Evolutionary conservation across 2,797 vertebrate species (phyloP).

Genomic region (Echeneis naucrates): DNA sequence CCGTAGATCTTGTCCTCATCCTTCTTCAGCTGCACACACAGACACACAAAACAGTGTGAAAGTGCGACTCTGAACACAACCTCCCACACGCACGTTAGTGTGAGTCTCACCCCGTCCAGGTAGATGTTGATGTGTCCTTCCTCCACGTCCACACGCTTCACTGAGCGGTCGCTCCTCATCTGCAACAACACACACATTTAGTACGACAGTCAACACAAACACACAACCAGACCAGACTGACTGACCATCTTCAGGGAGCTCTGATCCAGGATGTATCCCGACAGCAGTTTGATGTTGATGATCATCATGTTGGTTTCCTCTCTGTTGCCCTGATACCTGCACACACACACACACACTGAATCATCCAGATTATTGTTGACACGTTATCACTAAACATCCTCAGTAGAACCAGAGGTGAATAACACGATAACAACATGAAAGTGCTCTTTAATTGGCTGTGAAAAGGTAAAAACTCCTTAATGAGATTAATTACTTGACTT

Average conservation of each 20-base stretch:
- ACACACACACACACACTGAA: slow-evolving; percentile 26
- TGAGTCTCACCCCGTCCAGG: slow-evolving; percentile 67
- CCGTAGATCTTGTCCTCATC: slow-evolving; percentile 30
- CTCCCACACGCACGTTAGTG: background rate
- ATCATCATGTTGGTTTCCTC: slow-evolving; percentile 85
- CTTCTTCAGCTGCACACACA: slow-evolving; percentile 73
- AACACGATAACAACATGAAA: too few species aligned
- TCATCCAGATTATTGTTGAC: too few species aligned
- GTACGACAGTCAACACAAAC: background rate
- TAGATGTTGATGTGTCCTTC: slow-evolving; percentile 81
- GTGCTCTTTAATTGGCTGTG: too few species aligned
- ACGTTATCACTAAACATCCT: too few species aligned
- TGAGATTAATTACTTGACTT: too few species aligned
- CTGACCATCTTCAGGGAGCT: slow-evolving; percentile 68
- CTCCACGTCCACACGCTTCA: slow-evolving; percentile 80
- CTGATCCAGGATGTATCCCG: slow-evolving; percentile 73
- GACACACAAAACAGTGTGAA: background rate
- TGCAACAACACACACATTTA: slow-evolving; percentile 28
- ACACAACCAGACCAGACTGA: background rate
- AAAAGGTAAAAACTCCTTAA: too few species aligned
- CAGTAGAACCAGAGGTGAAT: too few species aligned
- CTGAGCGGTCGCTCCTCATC: slow-evolving; percentile 55
- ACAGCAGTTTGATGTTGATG: slow-evolving; percentile 82
- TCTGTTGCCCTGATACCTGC: slow-evolving; percentile 77
- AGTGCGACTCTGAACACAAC: background rate